A percentile compares a stretch with the other conserved stretches of the same genome.
Conservation (phyloP, 2,113 vertebrate genomes). For the Copsychus sechellarum region DNA sequence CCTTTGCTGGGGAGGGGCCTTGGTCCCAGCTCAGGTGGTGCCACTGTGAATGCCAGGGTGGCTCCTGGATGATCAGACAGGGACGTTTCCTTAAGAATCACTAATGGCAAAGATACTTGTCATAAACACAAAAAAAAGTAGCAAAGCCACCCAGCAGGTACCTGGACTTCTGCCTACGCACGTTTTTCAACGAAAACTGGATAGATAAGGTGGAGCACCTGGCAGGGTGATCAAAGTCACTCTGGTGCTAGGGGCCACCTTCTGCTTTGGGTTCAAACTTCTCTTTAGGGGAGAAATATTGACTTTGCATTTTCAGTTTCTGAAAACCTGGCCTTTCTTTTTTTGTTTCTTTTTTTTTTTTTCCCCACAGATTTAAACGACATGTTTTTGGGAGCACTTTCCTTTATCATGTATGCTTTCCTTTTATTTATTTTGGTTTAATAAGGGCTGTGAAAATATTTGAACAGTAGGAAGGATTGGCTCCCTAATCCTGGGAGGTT, state of each 20-base stretch:
- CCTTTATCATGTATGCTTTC: neutral
- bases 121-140: neutral
- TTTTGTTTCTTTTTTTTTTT: neutral
- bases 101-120: neutral
- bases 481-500: neutral
- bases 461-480: neutral
- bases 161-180: neutral
- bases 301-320: neutral
- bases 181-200: neutral
- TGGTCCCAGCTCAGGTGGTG: neutral
- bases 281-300: neutral
- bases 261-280: neutral
- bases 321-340: neutral
- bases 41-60: neutral
- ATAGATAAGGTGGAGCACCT: neutral
- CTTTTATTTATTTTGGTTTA: neutral
- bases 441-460: neutral
- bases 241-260: neutral
- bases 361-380: rapidly evolving
- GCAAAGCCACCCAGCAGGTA: neutral
- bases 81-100: neutral
- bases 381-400: neutral
- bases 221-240: neutral
- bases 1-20: neutral
- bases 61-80: neutral